phyloP scores from a whole-genome alignment of 2,888 invertebrate genomes.

The Nemotelus nigrinus region DNA sequence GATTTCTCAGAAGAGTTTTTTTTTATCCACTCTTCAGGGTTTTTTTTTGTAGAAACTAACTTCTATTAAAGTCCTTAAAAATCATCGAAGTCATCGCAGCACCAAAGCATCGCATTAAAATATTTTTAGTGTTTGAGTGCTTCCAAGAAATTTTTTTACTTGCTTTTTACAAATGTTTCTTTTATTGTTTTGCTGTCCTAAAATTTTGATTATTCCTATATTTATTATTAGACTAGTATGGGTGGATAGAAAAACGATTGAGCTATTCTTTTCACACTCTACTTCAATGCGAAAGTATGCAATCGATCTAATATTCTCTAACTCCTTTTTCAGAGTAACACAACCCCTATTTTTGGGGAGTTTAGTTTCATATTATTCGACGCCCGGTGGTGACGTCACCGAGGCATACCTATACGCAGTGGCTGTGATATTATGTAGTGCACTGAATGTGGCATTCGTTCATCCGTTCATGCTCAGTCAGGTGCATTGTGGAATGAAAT shows the following conservation, averaged over 20 bases:
- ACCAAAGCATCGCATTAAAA: too few relatives aligned
- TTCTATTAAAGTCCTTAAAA: too few relatives aligned
- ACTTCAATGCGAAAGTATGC: slow-evolving; percentile 27
- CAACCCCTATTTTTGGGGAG: slow-evolving; percentile 74
- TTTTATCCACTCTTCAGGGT: too few relatives aligned
- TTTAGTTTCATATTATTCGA: slow-evolving; percentile 70
- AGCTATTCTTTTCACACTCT: slow-evolving; percentile 11
- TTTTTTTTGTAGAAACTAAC: too few relatives aligned
- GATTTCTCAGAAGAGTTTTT: too few relatives aligned
- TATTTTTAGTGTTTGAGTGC: too few relatives aligned
- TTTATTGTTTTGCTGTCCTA: background rate
- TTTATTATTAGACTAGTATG: background rate
- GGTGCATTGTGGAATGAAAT: slow-evolving; percentile 73
- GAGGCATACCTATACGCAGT: slow-evolving; percentile 81
- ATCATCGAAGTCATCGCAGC: too few relatives aligned
- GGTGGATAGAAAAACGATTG: too few relatives aligned
- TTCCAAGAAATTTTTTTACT: too few relatives aligned
- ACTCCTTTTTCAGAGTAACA: slow-evolving; percentile 66
- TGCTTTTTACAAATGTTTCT: too few relatives aligned
- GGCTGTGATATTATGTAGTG: slow-evolving; percentile 78
- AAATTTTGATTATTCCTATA: background rate
- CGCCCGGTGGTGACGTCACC: slow-evolving; percentile 48
- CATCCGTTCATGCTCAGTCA: slow-evolving; percentile 89
- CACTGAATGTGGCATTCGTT: slow-evolving; percentile 78
- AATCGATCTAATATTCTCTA: too few relatives aligned